Base-by-base conservation (phyloP, 1,140 invertebrate genomes). In the Marisa cornuarietis region DNA sequence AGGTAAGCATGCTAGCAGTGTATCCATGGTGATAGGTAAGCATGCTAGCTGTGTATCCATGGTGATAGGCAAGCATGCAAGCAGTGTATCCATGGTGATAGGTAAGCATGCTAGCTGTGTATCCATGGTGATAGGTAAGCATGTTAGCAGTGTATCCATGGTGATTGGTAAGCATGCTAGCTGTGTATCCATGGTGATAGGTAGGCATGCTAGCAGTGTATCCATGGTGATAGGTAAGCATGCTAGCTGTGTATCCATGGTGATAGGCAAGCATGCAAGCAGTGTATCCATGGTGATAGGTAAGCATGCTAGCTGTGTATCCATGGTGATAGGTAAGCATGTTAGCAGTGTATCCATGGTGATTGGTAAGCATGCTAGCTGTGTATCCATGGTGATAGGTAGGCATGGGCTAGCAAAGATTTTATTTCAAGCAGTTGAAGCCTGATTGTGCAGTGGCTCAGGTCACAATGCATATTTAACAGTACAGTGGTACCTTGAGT, bases 211-310 rank as follows among this genome's bases (percentile, higher is more conserved):
- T n/a, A n/a, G n/a, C 94, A 96, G 84, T 94, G 95, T 79, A 95
- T 98, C 81, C 96, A 98, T 91, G 96, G 96, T n/a, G 95, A 95
- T 86, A 93, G 91, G 91, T 91, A 79, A 83, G 82, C 31, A n/a
- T n/a, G n/a, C n/a, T n/a, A n/a, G n/a, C n/a, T n/a, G n/a, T 94
- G 95, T 79, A 95, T 98, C 81, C 96, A 98, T 91, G 96, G 96
- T n/a, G 95, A 95, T 86, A 93, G 91, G 91, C 91, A 79, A 83
- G 82, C 31, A n/a, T n/a, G n/a, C n/a, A n/a, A n/a, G n/a, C 94
- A 96, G 84, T 94, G 95, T 79, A 95, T 98, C 81, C 96, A 98
- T 91, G 96, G 96, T n/a, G 95, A 95, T 86, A 93, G 91, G 91
- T 91, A 79, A 83, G 82, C 31, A n/a, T n/a, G n/a, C n/a, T n/a